A percentile compares a stretch with the other conserved stretches of the same genome.
Conservation (phyloP, 2,797 vertebrate genomes). For the Schizopygopsis pylzovi region DNA sequence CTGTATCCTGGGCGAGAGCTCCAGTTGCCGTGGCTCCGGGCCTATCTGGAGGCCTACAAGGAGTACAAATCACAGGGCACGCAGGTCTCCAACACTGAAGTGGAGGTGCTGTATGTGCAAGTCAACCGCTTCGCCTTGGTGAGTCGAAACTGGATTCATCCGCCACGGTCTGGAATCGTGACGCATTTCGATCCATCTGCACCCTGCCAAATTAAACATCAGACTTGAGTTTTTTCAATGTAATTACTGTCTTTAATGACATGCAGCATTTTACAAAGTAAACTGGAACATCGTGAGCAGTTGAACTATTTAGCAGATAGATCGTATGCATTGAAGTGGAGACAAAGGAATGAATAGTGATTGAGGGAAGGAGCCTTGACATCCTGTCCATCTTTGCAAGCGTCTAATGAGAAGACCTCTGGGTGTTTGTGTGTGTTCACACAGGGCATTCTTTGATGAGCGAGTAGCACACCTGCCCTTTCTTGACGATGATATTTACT, state of each 20-base stretch:
- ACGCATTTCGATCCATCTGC: constrained; percentile 1
- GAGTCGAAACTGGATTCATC: constrained; percentile 63
- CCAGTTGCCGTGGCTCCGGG: constrained; percentile 89
- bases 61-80: constrained; percentile 85
- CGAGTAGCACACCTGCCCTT: neutral
- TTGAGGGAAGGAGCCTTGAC: constrained; percentile 26
- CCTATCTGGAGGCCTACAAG: constrained; percentile 95
- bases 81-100: constrained; percentile 88
- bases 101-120: constrained; percentile 92
- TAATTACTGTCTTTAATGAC: constrained; percentile 30
- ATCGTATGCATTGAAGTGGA: neutral
- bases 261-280: constrained; percentile 5
- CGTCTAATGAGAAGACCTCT: neutral
- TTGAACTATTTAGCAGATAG: constrained; percentile 23
- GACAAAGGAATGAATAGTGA: constrained; percentile 35
- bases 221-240: constrained; percentile 12
- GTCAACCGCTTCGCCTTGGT: constrained; percentile 96
- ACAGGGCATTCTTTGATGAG: neutral
- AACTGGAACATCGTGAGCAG: constrained; percentile 14
- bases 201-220: constrained; percentile 34
- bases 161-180: neutral
- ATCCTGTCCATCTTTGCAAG: no score
- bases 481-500: constrained; percentile 5
- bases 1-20: constrained; percentile 87
- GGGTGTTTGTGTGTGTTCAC: neutral